A percentile compares a stretch with the other conserved stretches of the same genome.
phyloP scores from a whole-genome alignment of 2,113 vertebrate species.

The Sander lucioperca region DNA sequence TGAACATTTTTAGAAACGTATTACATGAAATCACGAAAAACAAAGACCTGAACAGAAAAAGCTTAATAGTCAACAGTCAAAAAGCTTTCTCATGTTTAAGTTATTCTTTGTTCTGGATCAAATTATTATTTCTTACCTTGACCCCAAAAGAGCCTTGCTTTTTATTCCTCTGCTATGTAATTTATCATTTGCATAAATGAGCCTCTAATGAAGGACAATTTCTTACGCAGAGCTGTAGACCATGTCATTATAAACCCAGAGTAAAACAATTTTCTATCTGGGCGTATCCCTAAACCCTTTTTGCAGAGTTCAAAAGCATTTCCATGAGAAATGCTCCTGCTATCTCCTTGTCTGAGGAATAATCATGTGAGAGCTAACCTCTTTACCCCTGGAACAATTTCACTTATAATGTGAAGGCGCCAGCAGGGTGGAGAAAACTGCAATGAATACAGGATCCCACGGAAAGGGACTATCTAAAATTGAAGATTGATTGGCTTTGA shows the following conservation, averaged over 20 bases:
- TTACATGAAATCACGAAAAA: constrained; percentile 51
- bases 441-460: constrained; percentile 20
- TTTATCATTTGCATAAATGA: background rate
- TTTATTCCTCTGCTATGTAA: background rate
- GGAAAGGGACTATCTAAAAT: constrained; percentile 35
- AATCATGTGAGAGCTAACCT: constrained; percentile 37
- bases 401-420: constrained; percentile 16
- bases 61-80: background rate
- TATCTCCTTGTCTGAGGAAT: constrained; percentile 24
- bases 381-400: constrained; percentile 20
- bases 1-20: constrained; percentile 51
- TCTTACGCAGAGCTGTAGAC: background rate
- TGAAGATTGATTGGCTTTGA: constrained; percentile 44
- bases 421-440: constrained; percentile 23
- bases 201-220: background rate
- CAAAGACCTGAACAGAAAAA: constrained; percentile 21
- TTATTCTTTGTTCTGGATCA: background rate
- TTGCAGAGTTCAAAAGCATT: constrained; percentile 17
- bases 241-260: constrained; percentile 32
- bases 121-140: background rate
- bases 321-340: constrained; percentile 38
- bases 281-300: background rate
- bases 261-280: constrained; percentile 27
- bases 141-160: background rate
- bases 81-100: background rate